phyloP scores from a whole-genome alignment of 2,888 invertebrate species.

The Folsomia manolachei region DNA sequence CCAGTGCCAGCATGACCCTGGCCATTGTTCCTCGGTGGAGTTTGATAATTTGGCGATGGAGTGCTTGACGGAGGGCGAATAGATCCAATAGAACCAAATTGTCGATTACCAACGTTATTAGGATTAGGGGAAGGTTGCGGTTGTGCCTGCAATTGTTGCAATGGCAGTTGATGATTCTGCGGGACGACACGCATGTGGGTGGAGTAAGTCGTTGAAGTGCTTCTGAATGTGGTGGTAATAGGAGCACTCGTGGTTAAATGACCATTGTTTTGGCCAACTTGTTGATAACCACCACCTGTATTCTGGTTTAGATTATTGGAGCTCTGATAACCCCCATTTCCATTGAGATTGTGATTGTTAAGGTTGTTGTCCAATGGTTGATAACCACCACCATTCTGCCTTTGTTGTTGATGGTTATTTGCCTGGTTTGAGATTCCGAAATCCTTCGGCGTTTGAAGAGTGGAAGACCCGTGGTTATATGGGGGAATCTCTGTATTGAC shows the following conservation, averaged over 20 bases:
- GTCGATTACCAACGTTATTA: conserved; percentile 13
- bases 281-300: too few relatives aligned
- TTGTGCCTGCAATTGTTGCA: background rate
- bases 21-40: background rate
- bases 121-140: background rate
- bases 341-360: conserved; percentile 14
- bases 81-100: conserved; percentile 11
- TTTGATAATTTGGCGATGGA: background rate
- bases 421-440: background rate
- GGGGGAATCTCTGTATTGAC: conserved; percentile 2
- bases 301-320: conserved; percentile 6
- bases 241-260: conserved; percentile 28
- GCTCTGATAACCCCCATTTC: conserved; percentile 26
- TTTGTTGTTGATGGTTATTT: background rate
- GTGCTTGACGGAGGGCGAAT: background rate
- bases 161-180: background rate
- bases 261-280: background rate
- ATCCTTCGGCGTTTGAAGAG: background rate
- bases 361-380: background rate
- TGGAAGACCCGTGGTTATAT: conserved; percentile 11
- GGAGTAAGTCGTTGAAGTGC: conserved; percentile 4
- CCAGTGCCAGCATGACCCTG: background rate
- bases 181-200: background rate
- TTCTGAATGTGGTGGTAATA: conserved; percentile 27
- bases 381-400: background rate